These are phyloP conservation scores for Phymatocera aterrima DNA, from an alignment of 2,888 invertebrate species.

Conservation along the genomic window DNA sequence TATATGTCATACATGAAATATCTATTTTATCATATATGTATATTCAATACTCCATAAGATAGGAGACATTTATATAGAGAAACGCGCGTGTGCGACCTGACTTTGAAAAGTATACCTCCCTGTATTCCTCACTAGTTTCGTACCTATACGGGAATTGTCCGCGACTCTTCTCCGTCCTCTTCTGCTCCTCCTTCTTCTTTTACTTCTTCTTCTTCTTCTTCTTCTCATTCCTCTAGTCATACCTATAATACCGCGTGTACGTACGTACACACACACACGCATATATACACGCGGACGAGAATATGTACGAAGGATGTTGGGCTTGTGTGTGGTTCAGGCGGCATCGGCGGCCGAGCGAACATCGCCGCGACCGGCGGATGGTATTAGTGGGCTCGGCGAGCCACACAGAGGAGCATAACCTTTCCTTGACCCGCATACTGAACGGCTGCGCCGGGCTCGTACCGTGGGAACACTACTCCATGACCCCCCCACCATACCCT, in stretches of 20 bases:
- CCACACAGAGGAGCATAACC: slow-evolving; percentile 74
- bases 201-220: slow-evolving; percentile 36
- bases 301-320: background rate
- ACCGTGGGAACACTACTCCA: slow-evolving; percentile 77
- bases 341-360: slow-evolving; percentile 41
- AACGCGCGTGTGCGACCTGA: background rate
- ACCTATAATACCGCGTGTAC: slow-evolving; percentile 5
- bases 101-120: background rate
- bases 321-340: background rate
- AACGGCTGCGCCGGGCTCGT: slow-evolving; percentile 80
- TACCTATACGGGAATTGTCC: slow-evolving; percentile 49
- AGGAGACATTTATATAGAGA: background rate
- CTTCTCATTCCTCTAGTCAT: slow-evolving; percentile 1
- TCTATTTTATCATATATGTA: background rate
- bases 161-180: slow-evolving; percentile 46
- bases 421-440: slow-evolving; percentile 82
- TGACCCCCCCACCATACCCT: slow-evolving; percentile 62
- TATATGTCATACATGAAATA: no score
- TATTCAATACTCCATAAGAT: no score
- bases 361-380: slow-evolving; percentile 38
- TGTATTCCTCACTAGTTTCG: slow-evolving; percentile 5
- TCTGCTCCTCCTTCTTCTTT: slow-evolving; percentile 26
- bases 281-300: no score
- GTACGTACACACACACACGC: background rate
- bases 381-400: slow-evolving; percentile 63